Percentiles rank a stretch among this genome's conserved stretches.
Evolutionary conservation across 2,888 invertebrate genomes (phyloP).

Genomic region (Willowsia nigromaculata): DNA sequence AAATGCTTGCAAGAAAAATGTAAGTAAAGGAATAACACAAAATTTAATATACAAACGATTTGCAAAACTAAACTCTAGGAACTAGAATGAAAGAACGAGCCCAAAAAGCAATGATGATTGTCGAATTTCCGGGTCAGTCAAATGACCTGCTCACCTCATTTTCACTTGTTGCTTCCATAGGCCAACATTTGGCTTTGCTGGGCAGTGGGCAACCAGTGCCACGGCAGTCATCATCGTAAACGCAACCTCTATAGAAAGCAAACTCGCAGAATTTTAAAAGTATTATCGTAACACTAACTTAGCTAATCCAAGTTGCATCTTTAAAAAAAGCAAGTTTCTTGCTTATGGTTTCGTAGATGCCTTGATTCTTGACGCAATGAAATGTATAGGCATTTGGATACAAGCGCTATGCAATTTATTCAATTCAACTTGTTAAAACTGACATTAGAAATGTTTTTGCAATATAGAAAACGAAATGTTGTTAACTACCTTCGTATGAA

Average conservation of each 20-base stretch:
- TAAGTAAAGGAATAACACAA: conserved; percentile 4
- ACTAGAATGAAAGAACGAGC: conserved; percentile 41
- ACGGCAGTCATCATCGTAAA: neutral
- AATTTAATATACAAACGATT: neutral
- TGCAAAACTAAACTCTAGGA: neutral
- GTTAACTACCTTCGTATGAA: neutral
- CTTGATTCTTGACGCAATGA: neutral
- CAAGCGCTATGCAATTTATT: too few species aligned
- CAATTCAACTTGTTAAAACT: neutral
- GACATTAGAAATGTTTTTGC: neutral
- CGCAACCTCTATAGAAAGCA: conserved; percentile 1
- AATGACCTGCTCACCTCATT: conserved; percentile 79
- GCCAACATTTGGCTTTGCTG: neutral
- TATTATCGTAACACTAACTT: neutral
- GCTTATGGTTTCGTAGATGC: neutral
- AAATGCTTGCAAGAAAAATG: neutral
- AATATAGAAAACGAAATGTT: conserved; percentile 43
- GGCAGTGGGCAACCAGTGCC: neutral
- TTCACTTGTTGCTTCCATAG: conserved; percentile 74
- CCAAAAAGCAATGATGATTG: conserved; percentile 46
- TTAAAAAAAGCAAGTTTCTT: neutral
- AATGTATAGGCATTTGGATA: neutral
- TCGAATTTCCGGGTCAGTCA: conserved; percentile 78
- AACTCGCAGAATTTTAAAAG: conserved; percentile 1
- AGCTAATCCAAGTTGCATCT: neutral